Percentiles rank a stretch among this genome's conserved stretches.
Evolutionary conservation across 2,113 vertebrate genomes (phyloP).

Genomic region (Vanacampus margaritifer): DNA sequence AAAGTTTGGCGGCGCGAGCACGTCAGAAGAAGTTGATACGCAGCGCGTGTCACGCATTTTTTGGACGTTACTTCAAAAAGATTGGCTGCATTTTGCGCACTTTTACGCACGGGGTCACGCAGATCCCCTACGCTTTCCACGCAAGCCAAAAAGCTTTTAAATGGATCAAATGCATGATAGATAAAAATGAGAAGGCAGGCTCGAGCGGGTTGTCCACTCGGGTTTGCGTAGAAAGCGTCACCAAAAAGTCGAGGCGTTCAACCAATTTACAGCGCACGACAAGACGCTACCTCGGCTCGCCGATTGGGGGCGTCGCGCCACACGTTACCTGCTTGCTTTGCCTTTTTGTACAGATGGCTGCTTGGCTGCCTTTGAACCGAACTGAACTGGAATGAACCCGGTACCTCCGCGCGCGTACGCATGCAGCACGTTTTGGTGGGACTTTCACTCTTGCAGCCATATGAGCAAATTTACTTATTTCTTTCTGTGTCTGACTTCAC

Average conservation of each 20-base stretch:
- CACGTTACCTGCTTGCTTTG: slow-evolving; percentile 25
- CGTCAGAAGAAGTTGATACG: slow-evolving; percentile 48
- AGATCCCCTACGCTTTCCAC: background rate
- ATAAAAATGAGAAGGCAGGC: background rate
- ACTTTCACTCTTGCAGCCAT: slow-evolving; percentile 19
- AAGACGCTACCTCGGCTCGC: slow-evolving; percentile 51
- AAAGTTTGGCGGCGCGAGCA: slow-evolving; percentile 66
- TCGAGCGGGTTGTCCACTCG: background rate
- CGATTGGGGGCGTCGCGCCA: slow-evolving; percentile 78
- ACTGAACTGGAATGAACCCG: slow-evolving; percentile 62
- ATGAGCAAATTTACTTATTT: slow-evolving; percentile 21
- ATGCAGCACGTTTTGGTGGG: slow-evolving; percentile 2
- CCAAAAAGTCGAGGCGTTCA: slow-evolving; percentile 24
- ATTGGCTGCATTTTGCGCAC: background rate
- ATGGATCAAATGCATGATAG: slow-evolving; percentile 25
- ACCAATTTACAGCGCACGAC: slow-evolving; percentile 17
- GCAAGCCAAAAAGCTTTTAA: background rate
- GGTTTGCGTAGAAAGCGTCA: slow-evolving; percentile 41
- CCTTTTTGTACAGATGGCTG: slow-evolving; percentile 49
- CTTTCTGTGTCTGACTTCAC: slow-evolving; percentile 16
- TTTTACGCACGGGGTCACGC: slow-evolving; percentile 19
- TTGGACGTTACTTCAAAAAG: background rate
- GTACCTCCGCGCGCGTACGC: background rate
- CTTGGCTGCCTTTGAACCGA: slow-evolving; percentile 51
- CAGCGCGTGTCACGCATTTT: slow-evolving; percentile 14